Percentiles rank a stretch among this genome's conserved stretches.
These are phyloP conservation scores for Meandrina meandrites DNA, from an alignment of 92 coral and sea anemone species.

Conservation along the genomic window DNA sequence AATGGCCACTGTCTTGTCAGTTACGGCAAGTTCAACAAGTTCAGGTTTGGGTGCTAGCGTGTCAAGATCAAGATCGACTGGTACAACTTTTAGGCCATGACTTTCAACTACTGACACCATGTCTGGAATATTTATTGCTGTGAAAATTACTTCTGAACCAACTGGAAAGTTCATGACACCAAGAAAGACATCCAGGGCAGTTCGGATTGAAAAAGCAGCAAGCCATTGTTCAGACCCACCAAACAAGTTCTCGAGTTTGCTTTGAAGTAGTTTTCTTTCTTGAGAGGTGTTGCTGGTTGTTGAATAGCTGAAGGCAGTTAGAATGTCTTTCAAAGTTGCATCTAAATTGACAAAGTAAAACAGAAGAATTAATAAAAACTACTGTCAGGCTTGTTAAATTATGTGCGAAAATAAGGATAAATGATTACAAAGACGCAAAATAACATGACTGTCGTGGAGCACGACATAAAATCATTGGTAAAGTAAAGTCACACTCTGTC, in stretches of 20 bases:
- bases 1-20: conserved; percentile 87
- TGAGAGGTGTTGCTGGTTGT: conserved; percentile 19
- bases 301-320: conserved; percentile 72
- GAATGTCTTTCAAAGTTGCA: conserved; percentile 81
- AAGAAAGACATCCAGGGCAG: conserved; percentile 86
- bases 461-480: no score
- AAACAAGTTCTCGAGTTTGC: conserved; percentile 74
- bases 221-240: conserved; percentile 82
- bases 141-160: conserved; percentile 91
- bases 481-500: no score
- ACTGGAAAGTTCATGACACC: conserved; percentile 79
- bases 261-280: conserved; percentile 60
- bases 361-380: neutral
- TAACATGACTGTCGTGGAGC: no score
- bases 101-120: conserved; percentile 79
- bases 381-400: neutral
- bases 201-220: conserved; percentile 84
- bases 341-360: conserved; percentile 55
- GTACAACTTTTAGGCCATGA: conserved; percentile 78
- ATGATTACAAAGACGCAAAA: no score
- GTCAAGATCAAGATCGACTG: conserved; percentile 90
- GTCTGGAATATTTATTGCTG: conserved; percentile 94
- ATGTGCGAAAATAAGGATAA: no score
- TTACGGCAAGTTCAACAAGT: conserved; percentile 80
- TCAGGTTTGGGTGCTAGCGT: conserved; percentile 89